Base-by-base conservation (phyloP, 2,113 vertebrate species). In the Cheilinus undulatus region DNA sequence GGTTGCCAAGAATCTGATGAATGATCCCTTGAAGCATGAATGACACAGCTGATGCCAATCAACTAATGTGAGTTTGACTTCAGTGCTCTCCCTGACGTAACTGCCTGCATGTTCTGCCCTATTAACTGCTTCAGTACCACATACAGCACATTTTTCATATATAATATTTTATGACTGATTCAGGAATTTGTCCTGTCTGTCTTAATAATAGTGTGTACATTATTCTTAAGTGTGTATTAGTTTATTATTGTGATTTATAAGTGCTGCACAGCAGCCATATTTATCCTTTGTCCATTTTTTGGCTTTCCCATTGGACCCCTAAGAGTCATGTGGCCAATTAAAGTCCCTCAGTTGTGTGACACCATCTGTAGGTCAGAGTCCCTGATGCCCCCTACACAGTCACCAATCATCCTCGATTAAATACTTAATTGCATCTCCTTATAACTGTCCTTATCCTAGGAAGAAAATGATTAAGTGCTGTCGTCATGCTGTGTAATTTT, bases 361-460 rank as follows among this genome's bases (percentile, higher is more conserved):
- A 49, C 27, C n/a, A n/a, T 14, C 23, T 36, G 23, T 30, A 65
- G 40, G 42, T 49, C 12, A 19, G 2, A n/a, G 48, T 28, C 27
- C 38, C 24, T 53, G 46, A 66, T 66, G 20, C n/a, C 72, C 60
- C 53, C 12, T 27, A 19, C 22, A 23, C 24, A 46, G 30, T 48
- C 30, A 48, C 28, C 38, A 32, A 51, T 65, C 49, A 28, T 12
- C 12, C 34, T 20, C 42, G 7, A 32, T 54, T 60, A 46, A 5
- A 58, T 12, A 5, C 34, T 34, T 8, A 26, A 48, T 3, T 22
- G 34, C 10, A 36, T 13, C 14, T 0, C 38, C 19, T 50, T 5
- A 58, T n/a, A 70, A 58, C 22, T 4, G 26, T 23, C 14, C 3
- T 40, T 40, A 5, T 40, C 15, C 4, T 40, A 5, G 38, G 38